A percentile compares a stretch with the other conserved stretches of the same genome.
phyloP scores from a whole-genome alignment of 2,113 vertebrate genomes.

The Callorhinus ursinus region DNA sequence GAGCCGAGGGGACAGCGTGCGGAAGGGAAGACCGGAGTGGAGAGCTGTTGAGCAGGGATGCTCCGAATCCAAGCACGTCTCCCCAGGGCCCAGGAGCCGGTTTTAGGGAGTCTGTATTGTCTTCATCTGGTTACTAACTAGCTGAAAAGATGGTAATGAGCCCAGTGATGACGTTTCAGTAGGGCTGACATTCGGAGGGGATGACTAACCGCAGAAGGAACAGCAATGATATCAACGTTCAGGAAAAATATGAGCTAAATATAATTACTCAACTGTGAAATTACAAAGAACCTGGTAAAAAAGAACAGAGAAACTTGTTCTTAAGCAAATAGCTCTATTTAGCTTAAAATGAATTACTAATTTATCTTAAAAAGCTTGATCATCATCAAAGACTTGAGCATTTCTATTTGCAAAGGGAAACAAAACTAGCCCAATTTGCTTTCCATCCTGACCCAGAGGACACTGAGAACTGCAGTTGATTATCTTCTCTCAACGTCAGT shows the following conservation, averaged over 20 bases:
- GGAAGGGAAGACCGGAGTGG: not conserved
- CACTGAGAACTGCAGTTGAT: fast-evolving
- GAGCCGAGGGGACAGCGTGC: too few species aligned
- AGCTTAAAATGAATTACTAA: not conserved
- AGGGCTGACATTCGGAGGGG: not conserved
- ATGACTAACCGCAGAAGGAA: not conserved
- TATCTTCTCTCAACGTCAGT: not conserved
- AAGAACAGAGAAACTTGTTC: not conserved
- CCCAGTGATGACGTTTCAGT: not conserved
- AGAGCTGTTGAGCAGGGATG: not conserved
- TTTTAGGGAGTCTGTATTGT: not conserved
- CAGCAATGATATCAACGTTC: not conserved
- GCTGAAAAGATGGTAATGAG: not conserved
- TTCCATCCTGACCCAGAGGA: not conserved
- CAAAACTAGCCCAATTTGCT: not conserved
- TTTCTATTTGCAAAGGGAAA: not conserved
- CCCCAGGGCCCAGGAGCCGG: not conserved
- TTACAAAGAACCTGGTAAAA: not conserved
- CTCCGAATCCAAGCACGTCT: not conserved
- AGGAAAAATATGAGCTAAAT: not conserved
- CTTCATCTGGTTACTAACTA: not conserved
- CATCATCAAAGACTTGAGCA: not conserved
- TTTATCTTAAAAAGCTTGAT: not conserved
- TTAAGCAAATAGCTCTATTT: not conserved
- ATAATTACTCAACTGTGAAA: not conserved